These are phyloP conservation scores for Myanophis thanlyinensis DNA, from an alignment of 2,113 vertebrate species.

Conservation along the genomic window DNA sequence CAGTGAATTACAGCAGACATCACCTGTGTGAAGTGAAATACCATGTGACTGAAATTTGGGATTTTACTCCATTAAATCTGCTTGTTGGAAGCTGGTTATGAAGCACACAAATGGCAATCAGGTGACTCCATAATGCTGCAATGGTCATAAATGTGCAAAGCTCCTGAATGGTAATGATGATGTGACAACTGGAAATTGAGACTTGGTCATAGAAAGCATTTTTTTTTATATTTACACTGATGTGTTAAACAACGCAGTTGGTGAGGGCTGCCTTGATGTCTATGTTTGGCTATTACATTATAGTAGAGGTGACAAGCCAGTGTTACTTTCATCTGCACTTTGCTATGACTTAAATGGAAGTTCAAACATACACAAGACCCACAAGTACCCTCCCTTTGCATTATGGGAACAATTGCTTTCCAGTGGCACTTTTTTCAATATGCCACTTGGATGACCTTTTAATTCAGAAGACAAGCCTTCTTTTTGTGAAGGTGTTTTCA, in stretches of 20 bases:
- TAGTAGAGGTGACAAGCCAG: neutral
- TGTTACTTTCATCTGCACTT: neutral
- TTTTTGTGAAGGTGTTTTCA: neutral
- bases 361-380: neutral
- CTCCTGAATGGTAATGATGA: neutral
- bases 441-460: neutral
- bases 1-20: neutral
- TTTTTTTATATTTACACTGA: neutral
- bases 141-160: neutral
- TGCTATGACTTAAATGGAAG: neutral
- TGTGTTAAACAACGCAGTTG: neutral
- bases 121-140: neutral
- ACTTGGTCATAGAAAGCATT: neutral
- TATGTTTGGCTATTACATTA: neutral
- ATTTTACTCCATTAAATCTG: neutral
- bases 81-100: neutral
- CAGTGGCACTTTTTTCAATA: neutral
- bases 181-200: neutral
- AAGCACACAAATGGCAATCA: neutral
- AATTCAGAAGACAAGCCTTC: neutral
- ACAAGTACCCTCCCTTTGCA: neutral
- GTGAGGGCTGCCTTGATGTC: neutral
- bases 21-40: neutral
- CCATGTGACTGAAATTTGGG: neutral
- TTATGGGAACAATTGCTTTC: neutral